Conservation (phyloP, 2,888 invertebrate species). For the Cremastinae sp. region DNA sequence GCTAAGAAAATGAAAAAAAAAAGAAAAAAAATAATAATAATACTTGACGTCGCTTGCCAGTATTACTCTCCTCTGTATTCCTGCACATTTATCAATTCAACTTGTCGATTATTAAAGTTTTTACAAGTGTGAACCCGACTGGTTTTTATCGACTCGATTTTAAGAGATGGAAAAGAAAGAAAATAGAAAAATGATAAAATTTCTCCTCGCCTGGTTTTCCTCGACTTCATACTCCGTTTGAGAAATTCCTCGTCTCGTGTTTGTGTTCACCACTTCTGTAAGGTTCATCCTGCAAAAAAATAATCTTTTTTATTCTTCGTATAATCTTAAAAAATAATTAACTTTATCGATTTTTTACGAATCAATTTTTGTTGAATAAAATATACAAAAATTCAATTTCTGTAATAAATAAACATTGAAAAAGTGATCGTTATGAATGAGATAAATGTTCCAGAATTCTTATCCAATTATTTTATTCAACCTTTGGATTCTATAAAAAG, state of each 20-base stretch:
- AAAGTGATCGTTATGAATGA: too few species aligned
- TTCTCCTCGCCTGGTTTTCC: conserved; percentile 47
- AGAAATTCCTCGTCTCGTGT: conserved; percentile 8
- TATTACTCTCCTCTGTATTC: conserved; percentile 78
- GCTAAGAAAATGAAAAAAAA: conserved; percentile 51
- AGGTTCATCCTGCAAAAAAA: conserved; percentile 59
- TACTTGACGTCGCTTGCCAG: conserved; percentile 77
- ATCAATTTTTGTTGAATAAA: not conserved
- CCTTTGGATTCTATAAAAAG: too few species aligned
- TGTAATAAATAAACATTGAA: too few species aligned
- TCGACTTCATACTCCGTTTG: conserved; percentile 31
- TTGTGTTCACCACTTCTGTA: conserved; percentile 49
- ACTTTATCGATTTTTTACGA: not conserved
- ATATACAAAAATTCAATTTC: too few species aligned
- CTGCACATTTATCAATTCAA: conserved; percentile 75
- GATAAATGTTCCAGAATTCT: too few species aligned
- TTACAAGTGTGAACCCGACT: conserved; percentile 76
- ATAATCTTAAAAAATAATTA: not conserved
- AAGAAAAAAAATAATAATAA: conserved; percentile 59
- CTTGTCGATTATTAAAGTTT: conserved; percentile 72
- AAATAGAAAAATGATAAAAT: not conserved
- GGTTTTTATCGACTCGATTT: conserved; percentile 49
- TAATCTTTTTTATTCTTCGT: too few species aligned
- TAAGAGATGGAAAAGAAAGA: conserved; percentile 18
- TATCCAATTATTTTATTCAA: too few species aligned